Evolutionary conservation across 2,888 invertebrate genomes (phyloP).

Genomic region (Xylophagus ater): DNA sequence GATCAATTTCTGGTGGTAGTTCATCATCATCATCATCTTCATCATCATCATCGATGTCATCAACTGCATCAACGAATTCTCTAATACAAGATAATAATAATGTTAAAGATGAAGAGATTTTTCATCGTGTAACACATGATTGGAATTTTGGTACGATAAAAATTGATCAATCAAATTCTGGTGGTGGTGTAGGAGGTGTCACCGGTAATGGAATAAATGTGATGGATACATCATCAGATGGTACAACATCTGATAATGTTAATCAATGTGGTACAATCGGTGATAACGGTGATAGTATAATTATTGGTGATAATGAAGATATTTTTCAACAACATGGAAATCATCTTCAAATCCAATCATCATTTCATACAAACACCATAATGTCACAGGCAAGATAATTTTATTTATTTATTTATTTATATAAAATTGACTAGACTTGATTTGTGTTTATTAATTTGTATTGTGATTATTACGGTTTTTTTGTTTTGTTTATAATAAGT

Average conservation of each 20-base stretch:
- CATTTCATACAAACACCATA: conserved; percentile 6
- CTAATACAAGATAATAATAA: not conserved
- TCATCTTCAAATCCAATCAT: conserved; percentile 8
- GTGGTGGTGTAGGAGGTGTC: conserved; percentile 13
- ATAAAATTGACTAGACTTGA: not conserved
- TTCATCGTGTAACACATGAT: conserved; percentile 36
- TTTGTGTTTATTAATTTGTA: not conserved
- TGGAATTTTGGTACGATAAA: conserved; percentile 35
- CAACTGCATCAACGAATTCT: conserved; percentile 28
- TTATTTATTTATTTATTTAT: conserved; percentile 1
- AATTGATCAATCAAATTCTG: conserved; percentile 8
- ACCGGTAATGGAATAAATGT: conserved; percentile 9
- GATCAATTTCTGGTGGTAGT: conserved; percentile 18
- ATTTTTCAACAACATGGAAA: conserved; percentile 8
- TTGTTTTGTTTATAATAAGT: too few species aligned
- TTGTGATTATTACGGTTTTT: not conserved
- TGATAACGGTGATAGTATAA: conserved; percentile 7
- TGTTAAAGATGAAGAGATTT: conserved; percentile 25
- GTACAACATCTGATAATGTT: conserved; percentile 8
- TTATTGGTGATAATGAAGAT: conserved; percentile 3
- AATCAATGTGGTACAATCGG: conserved; percentile 4
- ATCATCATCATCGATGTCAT: conserved; percentile 23
- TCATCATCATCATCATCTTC: conserved; percentile 23
- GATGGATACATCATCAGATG: conserved; percentile 10
- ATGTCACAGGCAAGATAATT: conserved; percentile 8